Base-by-base conservation (phyloP, 2,797 vertebrate genomes). In the Malurus leucopterus region DNA sequence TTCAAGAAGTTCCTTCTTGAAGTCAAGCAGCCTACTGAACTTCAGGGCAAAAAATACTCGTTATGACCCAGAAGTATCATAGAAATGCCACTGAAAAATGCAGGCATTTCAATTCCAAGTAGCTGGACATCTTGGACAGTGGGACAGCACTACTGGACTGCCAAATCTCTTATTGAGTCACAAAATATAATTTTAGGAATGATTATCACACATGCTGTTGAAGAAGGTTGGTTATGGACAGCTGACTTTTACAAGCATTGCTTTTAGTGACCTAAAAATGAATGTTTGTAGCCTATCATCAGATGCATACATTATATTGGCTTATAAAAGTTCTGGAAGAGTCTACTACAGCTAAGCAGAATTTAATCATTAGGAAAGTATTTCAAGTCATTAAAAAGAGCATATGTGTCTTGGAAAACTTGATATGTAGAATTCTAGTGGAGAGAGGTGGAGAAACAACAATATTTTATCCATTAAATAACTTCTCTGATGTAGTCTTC, bases 301-400 rank as follows among this genome's bases (percentile, higher is more conserved):
- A 40, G 46, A 72, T 86, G 34, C 54, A 51, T 88, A 76, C 15
- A 30, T 88, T 81, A 61, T 58, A 67, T 30, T 55, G 50, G 13
- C 36, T 84, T 91, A 80, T 87, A 73, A 64, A 90, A 70, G 9
- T 22, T 84, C 83, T 86, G 58, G 63, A 82, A 86, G 65, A 78
- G 21, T 30, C 61, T 79, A 73, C 50, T 79, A 41, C 26, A 78
- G 41, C 73, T 81, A 89, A 85, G 68, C 16, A 86, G 85, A 89
- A 86, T 68, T 94, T 79, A 88, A 91, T 95, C 87, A 92, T 89
- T 90, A 91, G 77, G 77, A 94, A 95, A 94, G 57, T 87, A 95
- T 95, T 91, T 93, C 64, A 58, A 92, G 71, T 68, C 71, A 94
- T 88, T 95, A 89, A 88, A 89, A 84, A 62, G 53, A 83, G 46